Evolutionary conservation across 2,113 vertebrate species (phyloP), one percentile per base, ranked within the genome.

Genomic region (Ceyx melanurus): DNA sequence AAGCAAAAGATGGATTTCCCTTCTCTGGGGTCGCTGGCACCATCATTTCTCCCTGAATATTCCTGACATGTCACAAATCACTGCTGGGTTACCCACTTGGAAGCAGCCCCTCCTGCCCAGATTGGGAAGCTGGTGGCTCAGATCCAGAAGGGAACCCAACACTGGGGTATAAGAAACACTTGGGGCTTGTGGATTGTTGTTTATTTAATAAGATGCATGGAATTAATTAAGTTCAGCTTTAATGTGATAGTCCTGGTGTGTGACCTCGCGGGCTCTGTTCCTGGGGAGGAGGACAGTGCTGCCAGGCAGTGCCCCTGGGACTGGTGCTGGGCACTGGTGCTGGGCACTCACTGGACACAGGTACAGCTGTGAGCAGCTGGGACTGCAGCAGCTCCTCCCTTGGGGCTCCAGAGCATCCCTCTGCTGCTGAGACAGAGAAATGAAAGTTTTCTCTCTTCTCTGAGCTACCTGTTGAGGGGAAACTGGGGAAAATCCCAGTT

Each of bases 11-110:
- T 81, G 80, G 77, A 94, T 96, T 96, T 96, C 80, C 86, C 62
- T 90, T 86, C 92, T 94, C 86, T 33, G 40, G 83, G 45, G 43
- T 86, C 31, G 4, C 61, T 37, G 23, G 76, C 93, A 73, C 80
- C 85, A 68, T 68, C 64, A 3, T 74, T 96, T 94, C 88, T 28
- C 90, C 93, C 90, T 75, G 35, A 87, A 61, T 88, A 54, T 93
- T 95, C 96, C 92, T 75, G 93, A 90, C 64, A 3, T 86, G 76
- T 78, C 88, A 68, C 93, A 86, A 94, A 93, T 92, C 90, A 90
- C 65, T 45, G 28, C 73, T 46, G 9, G 64, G 75, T 91, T 91
- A 50, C 94, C 87, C 75, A 16, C 85, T 95, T 89, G 93, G 94
- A 92, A 95, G 57, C 0, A 0, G 4, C 78, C 72, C 85, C 33